Evolutionary conservation across 2,797 vertebrate genomes (phyloP), one percentile per base, ranked within the genome.

Genomic region (Amniataba percoides): DNA sequence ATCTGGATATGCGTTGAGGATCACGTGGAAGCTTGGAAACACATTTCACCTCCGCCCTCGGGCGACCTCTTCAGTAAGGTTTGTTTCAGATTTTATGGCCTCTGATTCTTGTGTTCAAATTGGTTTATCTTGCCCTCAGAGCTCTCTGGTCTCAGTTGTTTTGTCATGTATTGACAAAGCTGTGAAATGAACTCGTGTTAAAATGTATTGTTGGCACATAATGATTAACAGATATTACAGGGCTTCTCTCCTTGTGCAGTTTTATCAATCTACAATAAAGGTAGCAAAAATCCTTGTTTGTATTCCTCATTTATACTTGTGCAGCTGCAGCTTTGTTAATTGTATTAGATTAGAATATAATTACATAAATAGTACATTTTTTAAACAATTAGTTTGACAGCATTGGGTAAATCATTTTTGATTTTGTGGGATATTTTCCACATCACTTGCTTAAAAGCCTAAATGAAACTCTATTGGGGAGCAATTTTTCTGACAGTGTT

Each of bases 31-130:
- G 16, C 53, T 25, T 19, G 42, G 71, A 76, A 53, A 36, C 68
- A 78, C 59, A 27, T 74, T 71, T 78, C 69, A 72, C 55, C 70
- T 87, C 78, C 71, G 77, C 79, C 88, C 82, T 3, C 43, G 27
- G 83, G 67, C 19, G 6, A 63, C 78, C 52, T 90, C 83, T 69
- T 74, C 70, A 68, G 25, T 42, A 80, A 88, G 92, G 88, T 91
- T 81, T 11, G 86, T 86, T 82, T 78, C 43, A 80, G 77, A 74
- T 53, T 63, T 67, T 52, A 25, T 2, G 21, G 40, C 53, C 49
- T 57, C 53, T 78, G 69, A 58, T 64, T 68, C 15, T 52, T 34
- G 0, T 31, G 16, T 5, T 5, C 27, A 45, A 13, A 18, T 74
- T 65, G 61, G 71, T 6, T n/a, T 53, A 36, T 63, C 43, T 59